Evolutionary conservation across 2,797 vertebrate genomes (phyloP).

Genomic region (Chaetodon trifasciatus): DNA sequence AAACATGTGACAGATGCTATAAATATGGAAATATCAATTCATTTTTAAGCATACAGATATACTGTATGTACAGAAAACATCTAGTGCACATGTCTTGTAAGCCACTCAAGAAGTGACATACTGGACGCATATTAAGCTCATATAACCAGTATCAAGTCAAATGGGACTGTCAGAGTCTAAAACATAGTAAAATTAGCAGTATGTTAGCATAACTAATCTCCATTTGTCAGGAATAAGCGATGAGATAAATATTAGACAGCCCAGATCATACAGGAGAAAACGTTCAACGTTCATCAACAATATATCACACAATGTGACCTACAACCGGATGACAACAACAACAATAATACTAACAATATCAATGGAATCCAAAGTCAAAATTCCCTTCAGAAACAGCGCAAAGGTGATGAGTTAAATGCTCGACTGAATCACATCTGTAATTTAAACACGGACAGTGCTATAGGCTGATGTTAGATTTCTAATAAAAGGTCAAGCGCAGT

Average conservation of each 20-base stretch:
- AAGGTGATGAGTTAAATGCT: conserved; percentile 3
- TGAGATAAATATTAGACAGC: not conserved
- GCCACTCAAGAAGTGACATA: not conserved
- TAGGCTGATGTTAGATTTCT: conserved; percentile 2
- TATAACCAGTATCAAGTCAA: not conserved
- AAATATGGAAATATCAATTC: not conserved
- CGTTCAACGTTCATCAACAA: not conserved
- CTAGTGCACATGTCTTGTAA: not conserved
- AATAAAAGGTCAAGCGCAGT: not conserved
- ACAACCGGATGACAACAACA: not conserved
- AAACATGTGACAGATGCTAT: not conserved
- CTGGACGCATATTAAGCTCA: not conserved
- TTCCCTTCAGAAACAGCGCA: conserved; percentile 3
- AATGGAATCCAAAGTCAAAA: not conserved
- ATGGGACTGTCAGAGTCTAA: not conserved
- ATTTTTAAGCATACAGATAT: not conserved
- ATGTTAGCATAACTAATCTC: conserved; percentile 5
- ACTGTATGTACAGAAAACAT: not conserved
- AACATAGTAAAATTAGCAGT: conserved; percentile 2
- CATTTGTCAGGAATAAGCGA: not conserved
- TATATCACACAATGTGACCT: no score
- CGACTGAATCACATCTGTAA: conserved; percentile 8
- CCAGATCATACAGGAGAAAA: not conserved
- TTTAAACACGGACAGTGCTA: not conserved
- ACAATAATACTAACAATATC: not conserved